Percentiles rank a stretch among this genome's conserved stretches.
These are phyloP conservation scores for Apteryx mantelli DNA, from an alignment of 2,113 vertebrate species.

Conservation along the genomic window DNA sequence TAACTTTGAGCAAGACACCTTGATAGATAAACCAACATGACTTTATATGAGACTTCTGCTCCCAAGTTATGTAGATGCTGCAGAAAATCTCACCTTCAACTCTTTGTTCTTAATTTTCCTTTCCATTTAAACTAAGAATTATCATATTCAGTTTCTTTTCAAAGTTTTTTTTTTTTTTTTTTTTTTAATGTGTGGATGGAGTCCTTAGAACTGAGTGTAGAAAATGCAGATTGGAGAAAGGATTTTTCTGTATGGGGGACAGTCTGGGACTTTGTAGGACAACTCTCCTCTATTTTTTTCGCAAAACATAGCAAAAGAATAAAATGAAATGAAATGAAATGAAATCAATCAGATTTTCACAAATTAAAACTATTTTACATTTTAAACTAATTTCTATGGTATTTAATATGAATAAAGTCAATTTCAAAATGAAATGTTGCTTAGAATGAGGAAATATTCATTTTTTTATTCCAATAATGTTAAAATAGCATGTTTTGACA, in stretches of 20 bases:
- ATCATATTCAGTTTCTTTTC: not conserved
- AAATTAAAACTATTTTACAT: not conserved
- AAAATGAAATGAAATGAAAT: not conserved
- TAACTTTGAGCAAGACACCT: not conserved
- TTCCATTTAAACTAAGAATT: not conserved
- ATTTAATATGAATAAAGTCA: not conserved
- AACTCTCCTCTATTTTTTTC: not conserved
- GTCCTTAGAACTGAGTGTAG: not conserved
- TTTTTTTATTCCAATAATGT: not conserved
- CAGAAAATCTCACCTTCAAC: not conserved
- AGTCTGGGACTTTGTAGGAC: not conserved
- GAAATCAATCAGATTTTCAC: not conserved
- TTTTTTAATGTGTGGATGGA: not conserved
- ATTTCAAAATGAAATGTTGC: not conserved
- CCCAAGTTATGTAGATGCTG: not conserved
- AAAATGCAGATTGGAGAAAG: not conserved
- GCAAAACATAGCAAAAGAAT: not conserved
- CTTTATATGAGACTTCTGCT: not conserved
- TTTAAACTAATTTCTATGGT: not conserved
- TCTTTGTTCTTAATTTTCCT: not conserved
- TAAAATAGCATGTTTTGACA: fast-evolving
- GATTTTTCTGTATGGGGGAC: too few species aligned
- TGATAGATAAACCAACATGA: not conserved
- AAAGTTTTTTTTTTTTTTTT: not conserved
- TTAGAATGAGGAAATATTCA: not conserved